Evolutionary conservation across 2,888 invertebrate species (phyloP).

Genomic region (Stenoptilia bipunctidactyla): DNA sequence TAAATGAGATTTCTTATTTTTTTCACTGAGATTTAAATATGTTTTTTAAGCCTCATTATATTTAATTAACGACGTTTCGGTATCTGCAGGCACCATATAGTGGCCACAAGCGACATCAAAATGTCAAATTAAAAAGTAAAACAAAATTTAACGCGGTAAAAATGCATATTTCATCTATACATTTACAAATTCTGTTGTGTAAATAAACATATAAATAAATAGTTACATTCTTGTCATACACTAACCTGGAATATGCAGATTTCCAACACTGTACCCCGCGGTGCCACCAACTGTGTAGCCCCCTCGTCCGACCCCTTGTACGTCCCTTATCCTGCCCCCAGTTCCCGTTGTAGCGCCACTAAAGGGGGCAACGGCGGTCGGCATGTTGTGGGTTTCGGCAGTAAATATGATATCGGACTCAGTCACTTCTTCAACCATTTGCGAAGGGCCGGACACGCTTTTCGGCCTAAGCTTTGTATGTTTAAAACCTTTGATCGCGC

Average conservation of each 20-base stretch:
- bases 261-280: slow-evolving; percentile 96
- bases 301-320: slow-evolving; percentile 95
- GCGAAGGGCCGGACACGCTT: slow-evolving; percentile 68
- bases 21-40: too few species aligned
- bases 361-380: slow-evolving; percentile 96
- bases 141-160: too few species aligned
- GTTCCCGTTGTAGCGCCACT: slow-evolving; percentile 98
- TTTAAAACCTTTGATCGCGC: slow-evolving; percentile 88
- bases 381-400: slow-evolving; percentile 99
- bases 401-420: slow-evolving; percentile 95
- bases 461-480: slow-evolving; percentile 78
- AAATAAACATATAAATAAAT: too few species aligned
- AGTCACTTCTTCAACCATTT: slow-evolving; percentile 69
- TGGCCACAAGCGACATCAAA: too few species aligned
- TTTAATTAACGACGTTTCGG: too few species aligned
- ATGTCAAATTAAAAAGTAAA: too few species aligned
- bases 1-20: too few species aligned
- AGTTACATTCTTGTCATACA: too few species aligned
- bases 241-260: slow-evolving; percentile 88
- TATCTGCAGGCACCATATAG: too few species aligned
- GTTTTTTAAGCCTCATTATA: too few species aligned
- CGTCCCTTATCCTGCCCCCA: slow-evolving; percentile 94
- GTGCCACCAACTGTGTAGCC: slow-evolving; percentile 95
- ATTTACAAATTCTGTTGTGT: too few species aligned
- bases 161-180: too few species aligned